Conservation (phyloP, 2,888 invertebrate species). For the Brachycybe producta region DNA sequence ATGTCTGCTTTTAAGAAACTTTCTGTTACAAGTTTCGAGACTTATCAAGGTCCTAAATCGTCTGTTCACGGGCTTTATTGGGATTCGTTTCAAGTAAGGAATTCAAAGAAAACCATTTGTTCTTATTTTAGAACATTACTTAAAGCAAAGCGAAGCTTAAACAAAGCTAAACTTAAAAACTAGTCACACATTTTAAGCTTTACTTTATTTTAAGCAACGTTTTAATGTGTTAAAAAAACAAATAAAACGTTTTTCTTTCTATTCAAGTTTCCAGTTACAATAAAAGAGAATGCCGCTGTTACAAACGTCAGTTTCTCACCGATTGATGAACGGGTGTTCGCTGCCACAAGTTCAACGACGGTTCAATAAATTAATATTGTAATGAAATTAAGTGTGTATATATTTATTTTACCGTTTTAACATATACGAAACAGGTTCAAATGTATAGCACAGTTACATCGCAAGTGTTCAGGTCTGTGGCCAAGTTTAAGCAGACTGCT, state of each 20-base stretch:
- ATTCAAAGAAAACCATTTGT: too few species aligned
- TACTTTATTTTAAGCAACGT: slow-evolving; percentile 22
- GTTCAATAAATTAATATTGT: slow-evolving; percentile 41
- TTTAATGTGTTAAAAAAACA: too few species aligned
- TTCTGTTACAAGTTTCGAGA: not conserved
- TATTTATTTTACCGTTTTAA: slow-evolving; percentile 4
- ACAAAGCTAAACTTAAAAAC: too few species aligned
- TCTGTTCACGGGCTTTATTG: slow-evolving; percentile 74
- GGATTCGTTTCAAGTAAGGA: slow-evolving; percentile 75
- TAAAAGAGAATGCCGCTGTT: slow-evolving; percentile 85
- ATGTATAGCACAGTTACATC: slow-evolving; percentile 77
- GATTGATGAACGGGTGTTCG: slow-evolving; percentile 76
- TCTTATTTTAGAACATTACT: too few species aligned
- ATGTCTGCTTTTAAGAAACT: not conserved
- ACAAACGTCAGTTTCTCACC: slow-evolving; percentile 84
- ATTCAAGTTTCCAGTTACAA: slow-evolving; percentile 61
- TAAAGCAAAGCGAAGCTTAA: too few species aligned
- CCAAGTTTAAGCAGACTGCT: slow-evolving; percentile 66
- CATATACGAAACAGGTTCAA: slow-evolving; percentile 37
- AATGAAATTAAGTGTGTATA: not conserved
- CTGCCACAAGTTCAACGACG: slow-evolving; percentile 80
- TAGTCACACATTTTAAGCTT: slow-evolving; percentile 29
- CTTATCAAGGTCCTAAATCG: slow-evolving; percentile 26
- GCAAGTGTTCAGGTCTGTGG: slow-evolving; percentile 63
- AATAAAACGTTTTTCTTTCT: slow-evolving; percentile 19